Evolutionary conservation across 2,797 vertebrate genomes (phyloP), one percentile per base, ranked within the genome.

Genomic region (Percopsis omiscomaycus): DNA sequence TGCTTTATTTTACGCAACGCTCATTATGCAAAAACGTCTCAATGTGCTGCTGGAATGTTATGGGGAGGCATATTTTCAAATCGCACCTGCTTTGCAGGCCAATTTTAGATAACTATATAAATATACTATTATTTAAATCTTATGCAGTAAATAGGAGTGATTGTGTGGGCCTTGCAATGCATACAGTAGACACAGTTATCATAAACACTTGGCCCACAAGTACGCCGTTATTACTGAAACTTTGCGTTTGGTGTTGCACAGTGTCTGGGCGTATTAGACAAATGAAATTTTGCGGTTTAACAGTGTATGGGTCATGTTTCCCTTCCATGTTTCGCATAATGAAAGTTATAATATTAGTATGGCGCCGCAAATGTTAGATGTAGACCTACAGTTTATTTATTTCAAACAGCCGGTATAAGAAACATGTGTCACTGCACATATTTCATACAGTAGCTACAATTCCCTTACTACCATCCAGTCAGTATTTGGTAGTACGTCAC

Each of bases 61-160:
- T 54, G 64, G 46, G 14, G 47, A 57, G 13, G 66, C 5, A 56
- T 63, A 30, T 9, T 64, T 76, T 64, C 28, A n/a, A 48, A 48
- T 75, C 64, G 30, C 27, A 55, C 69, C 27, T 62, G 50, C 47
- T 61, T 71, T 74, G 61, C 54, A 44, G 68, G 66, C 61, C 55
- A 66, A 29, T 45, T 66, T 81, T 13, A 67, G 37, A 58, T 32
- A 66, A 55, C 67, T 56, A 22, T 70, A 32, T 58, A 29, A 8
- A 16, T 74, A 55, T 64, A 51, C 37, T 73, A 71, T 71, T 60
- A 67, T 0, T 79, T 73, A 4, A 63, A 69, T 74, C 75, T 66
- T 78, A 87, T 86, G 83, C 86, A 86, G 22, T 9, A 46, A 58
- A 30, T 66, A 68, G 69, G 30, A 75, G 65, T 12, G 13, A 4